phyloP scores from a whole-genome alignment of 2,888 invertebrate species.

The Lottia gigantea region DNA sequence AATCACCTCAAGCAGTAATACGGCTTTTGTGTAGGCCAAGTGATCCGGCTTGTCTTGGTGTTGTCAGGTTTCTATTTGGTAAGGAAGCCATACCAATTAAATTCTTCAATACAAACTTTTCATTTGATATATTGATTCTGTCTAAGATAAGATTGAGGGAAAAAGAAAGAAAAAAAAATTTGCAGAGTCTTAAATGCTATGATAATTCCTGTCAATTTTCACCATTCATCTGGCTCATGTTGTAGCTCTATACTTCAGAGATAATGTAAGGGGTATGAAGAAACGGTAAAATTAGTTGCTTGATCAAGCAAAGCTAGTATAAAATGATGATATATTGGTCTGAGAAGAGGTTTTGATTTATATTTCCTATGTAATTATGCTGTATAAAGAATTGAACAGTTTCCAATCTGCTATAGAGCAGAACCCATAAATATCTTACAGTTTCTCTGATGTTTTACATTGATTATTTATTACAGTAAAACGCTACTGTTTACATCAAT shows the following conservation, averaged over 20 bases:
- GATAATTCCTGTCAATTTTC: background rate
- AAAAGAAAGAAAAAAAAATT: background rate
- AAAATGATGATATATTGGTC: constrained; percentile 9
- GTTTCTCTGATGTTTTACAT: too few species aligned
- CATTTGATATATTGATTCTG: background rate
- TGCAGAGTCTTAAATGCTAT: background rate
- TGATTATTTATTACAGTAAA: too few species aligned
- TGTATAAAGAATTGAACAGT: too few species aligned
- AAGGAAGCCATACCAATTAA: constrained; percentile 9
- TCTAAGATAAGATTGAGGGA: background rate
- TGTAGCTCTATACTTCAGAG: too few species aligned
- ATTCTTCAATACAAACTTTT: background rate
- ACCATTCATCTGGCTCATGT: too few species aligned
- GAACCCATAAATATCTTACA: too few species aligned
- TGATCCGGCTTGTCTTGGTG: constrained; percentile 82
- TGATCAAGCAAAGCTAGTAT: background rate
- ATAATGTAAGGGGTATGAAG: background rate
- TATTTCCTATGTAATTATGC: background rate
- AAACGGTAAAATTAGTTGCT: background rate
- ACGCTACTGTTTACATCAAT: too few species aligned
- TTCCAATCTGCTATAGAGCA: too few species aligned
- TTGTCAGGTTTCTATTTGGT: constrained; percentile 85
- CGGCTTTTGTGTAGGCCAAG: constrained; percentile 77
- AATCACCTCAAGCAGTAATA: constrained; percentile 77
- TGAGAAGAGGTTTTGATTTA: background rate